phyloP scores from a whole-genome alignment of 2,113 vertebrate species.

The Thryonomys swinderianus region DNA sequence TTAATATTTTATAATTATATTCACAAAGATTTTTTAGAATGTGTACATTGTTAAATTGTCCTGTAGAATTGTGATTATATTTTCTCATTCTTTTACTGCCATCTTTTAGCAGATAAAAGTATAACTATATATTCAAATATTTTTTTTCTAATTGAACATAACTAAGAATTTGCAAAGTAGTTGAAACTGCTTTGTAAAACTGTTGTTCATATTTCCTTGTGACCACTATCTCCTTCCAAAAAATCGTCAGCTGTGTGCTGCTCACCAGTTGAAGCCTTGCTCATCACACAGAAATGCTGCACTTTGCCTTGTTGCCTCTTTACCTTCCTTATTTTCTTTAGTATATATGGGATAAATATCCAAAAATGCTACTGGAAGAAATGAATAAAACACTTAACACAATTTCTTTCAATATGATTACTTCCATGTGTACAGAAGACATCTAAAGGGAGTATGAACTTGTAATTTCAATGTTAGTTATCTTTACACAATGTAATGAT shows the following conservation, averaged over 20 bases:
- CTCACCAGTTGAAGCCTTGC: not conserved
- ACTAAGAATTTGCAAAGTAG: not conserved
- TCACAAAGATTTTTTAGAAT: not conserved
- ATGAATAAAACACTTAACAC: not conserved
- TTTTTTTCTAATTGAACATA: not conserved
- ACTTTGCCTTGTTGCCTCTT: not conserved
- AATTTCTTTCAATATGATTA: not conserved
- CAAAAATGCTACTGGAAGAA: not conserved
- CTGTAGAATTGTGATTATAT: not conserved
- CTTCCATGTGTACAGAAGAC: slow-evolving; percentile 36
- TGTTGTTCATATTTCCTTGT: not conserved
- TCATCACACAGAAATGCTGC: not conserved
- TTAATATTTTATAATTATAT: slow-evolving; percentile 6
- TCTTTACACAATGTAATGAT: slow-evolving; percentile 74
- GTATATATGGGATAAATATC: not conserved
- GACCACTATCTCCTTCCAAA: not conserved
- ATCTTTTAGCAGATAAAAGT: not conserved
- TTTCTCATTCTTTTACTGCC: not conserved
- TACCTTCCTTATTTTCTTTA: not conserved
- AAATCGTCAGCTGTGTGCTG: not conserved
- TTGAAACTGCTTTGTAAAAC: not conserved
- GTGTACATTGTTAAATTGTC: not conserved
- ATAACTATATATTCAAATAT: not conserved
- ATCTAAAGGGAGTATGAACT: slow-evolving; percentile 49
- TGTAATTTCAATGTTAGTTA: slow-evolving; percentile 65